phyloP scores from a whole-genome alignment of 2,113 vertebrate species.

The Etheostoma spectabile region DNA sequence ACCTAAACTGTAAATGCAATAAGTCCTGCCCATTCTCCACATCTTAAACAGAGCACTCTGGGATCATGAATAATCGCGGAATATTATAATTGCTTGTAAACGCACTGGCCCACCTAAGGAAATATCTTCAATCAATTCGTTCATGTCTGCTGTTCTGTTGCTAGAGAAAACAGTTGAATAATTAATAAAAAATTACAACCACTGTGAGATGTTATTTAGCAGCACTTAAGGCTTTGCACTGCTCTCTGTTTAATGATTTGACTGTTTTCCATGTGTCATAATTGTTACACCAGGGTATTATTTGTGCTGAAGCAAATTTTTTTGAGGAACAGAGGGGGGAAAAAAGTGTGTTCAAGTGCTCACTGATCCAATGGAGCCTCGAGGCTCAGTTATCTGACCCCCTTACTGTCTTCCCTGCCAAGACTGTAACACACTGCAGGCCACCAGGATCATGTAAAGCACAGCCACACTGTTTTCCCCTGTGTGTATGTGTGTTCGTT shows the following conservation, averaged over 20 bases:
- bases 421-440: constrained; percentile 43
- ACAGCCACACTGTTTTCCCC: neutral
- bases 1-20: constrained; percentile 22
- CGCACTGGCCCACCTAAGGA: constrained; percentile 26
- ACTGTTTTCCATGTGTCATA: constrained; percentile 49
- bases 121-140: constrained; percentile 30
- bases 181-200: constrained; percentile 64
- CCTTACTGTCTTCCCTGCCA: constrained; percentile 48
- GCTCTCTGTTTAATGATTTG: constrained; percentile 58
- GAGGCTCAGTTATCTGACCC: constrained; percentile 61
- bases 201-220: constrained; percentile 56
- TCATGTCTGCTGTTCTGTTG: constrained; percentile 15
- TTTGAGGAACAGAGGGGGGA: constrained; percentile 1
- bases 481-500: neutral
- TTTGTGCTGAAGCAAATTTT: constrained; percentile 37
- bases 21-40: neutral
- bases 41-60: constrained; percentile 3
- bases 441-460: constrained; percentile 18
- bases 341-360: constrained; percentile 12
- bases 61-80: constrained; percentile 12
- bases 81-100: constrained; percentile 45
- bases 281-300: constrained; percentile 63
- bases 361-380: constrained; percentile 52
- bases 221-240: constrained; percentile 44
- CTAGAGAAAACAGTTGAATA: constrained; percentile 49